Conservation (phyloP, 2,888 invertebrate species). For the Rotaria macrura region DNA sequence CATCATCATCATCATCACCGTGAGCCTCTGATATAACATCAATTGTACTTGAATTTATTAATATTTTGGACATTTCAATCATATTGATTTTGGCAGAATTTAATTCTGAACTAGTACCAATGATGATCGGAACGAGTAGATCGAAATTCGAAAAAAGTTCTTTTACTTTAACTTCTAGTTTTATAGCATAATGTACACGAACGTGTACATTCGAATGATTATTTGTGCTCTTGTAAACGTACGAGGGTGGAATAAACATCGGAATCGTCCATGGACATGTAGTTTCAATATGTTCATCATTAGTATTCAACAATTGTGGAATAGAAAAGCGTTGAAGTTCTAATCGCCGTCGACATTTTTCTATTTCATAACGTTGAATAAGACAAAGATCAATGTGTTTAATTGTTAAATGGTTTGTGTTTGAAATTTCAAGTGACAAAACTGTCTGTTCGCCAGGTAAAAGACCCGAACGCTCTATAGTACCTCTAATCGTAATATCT, state of each 20-base stretch:
- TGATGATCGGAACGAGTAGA: neutral
- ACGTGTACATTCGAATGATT: neutral
- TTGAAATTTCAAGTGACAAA: neutral
- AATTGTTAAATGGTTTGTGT: neutral
- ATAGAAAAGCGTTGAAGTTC: neutral
- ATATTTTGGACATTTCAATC: too few relatives aligned
- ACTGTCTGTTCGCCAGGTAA: neutral
- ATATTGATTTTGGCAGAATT: too few relatives aligned
- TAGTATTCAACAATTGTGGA: neutral
- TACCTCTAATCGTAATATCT: neutral
- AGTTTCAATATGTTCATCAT: neutral
- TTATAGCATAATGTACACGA: neutral
- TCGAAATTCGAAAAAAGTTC: neutral
- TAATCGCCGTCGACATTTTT: neutral
- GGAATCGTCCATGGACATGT: neutral
- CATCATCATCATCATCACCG: too few relatives aligned
- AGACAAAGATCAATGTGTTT: neutral
- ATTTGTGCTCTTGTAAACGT: neutral
- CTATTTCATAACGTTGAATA: slow-evolving; percentile 11
- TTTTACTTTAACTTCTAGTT: neutral
- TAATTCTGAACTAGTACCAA: neutral
- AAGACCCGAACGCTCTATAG: neutral
- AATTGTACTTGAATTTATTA: too few relatives aligned
- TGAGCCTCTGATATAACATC: too few relatives aligned
- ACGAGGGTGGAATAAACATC: neutral